Evolutionary conservation across 2,113 vertebrate genomes (phyloP).

Genomic region (Brachyhypopomus gauderio): DNA sequence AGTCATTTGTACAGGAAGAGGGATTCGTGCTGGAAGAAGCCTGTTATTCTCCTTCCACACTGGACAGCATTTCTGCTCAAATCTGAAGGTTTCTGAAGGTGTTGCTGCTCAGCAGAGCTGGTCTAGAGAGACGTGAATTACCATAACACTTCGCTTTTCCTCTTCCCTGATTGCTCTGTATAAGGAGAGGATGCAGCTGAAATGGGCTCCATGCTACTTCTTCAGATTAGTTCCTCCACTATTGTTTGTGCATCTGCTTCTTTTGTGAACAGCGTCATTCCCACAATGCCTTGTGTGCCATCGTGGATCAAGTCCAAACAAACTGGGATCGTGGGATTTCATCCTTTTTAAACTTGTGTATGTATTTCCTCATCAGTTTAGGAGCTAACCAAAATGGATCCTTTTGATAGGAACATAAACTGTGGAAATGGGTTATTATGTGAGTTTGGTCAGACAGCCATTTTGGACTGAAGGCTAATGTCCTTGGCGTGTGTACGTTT

Average conservation of each 20-base stretch:
- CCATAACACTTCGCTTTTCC: constrained; percentile 17
- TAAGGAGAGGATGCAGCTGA: constrained; percentile 29
- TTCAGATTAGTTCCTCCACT: constrained; percentile 27
- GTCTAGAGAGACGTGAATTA: constrained; percentile 42
- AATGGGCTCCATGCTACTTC: constrained; percentile 24
- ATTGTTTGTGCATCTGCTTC: constrained; percentile 45
- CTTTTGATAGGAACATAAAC: constrained; percentile 5
- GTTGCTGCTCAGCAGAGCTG: constrained; percentile 29
- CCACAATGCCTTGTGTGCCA: constrained; percentile 31
- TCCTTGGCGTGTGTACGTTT: constrained; percentile 63
- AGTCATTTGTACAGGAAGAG: constrained; percentile 3
- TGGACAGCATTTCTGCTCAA: constrained; percentile 25
- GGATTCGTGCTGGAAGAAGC: constrained; percentile 25
- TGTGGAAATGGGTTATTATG: constrained; percentile 9
- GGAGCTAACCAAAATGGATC: constrained; percentile 6
- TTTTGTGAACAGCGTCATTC: constrained; percentile 34
- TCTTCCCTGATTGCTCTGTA: constrained; percentile 41
- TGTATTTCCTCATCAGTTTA: constrained; percentile 22
- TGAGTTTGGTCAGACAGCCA: constrained; percentile 55
- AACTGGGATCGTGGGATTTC: constrained; percentile 1
- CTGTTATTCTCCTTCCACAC: constrained; percentile 1
- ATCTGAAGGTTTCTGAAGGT: constrained; percentile 15
- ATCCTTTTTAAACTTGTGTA: constrained; percentile 9
- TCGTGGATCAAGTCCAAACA: constrained; percentile 36
- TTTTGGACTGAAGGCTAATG: constrained; percentile 62